Evolutionary conservation across 2,888 invertebrate species (phyloP).

Genomic region (Sinopyrophorus schimmeli): DNA sequence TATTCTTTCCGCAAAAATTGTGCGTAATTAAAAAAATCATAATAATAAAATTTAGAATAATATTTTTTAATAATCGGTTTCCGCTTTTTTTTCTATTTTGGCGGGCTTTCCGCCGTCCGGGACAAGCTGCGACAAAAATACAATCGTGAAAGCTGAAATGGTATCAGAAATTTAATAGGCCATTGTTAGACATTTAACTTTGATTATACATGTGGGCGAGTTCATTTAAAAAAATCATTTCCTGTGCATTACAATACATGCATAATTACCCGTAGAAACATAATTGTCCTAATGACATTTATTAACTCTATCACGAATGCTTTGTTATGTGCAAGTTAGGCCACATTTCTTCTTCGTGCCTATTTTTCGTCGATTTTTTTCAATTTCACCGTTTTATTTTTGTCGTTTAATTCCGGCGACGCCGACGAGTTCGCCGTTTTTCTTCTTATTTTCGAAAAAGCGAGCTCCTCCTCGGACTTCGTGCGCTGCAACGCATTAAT

Average conservation of each 20-base stretch:
- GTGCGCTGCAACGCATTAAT: slow-evolving; percentile 21
- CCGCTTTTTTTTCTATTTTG: slow-evolving; percentile 16
- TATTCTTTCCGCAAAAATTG: slow-evolving; percentile 21
- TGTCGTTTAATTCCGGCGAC: too few species aligned
- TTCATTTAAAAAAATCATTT: slow-evolving; percentile 57
- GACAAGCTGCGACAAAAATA: slow-evolving; percentile 35
- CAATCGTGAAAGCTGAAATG: slow-evolving; percentile 51
- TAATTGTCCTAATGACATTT: slow-evolving; percentile 57
- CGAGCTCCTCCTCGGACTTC: too few species aligned
- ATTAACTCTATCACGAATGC: slow-evolving; percentile 48
- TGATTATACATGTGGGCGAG: slow-evolving; percentile 57
- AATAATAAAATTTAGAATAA: too few species aligned
- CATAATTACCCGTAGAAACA: slow-evolving; percentile 57
- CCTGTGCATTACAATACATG: slow-evolving; percentile 55
- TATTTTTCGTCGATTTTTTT: too few species aligned
- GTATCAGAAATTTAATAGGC: slow-evolving; percentile 53
- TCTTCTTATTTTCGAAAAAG: too few species aligned
- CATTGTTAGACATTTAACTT: slow-evolving; percentile 57
- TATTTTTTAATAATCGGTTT: slow-evolving; percentile 25
- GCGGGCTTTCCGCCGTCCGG: slow-evolving; percentile 2
- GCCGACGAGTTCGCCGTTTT: too few species aligned
- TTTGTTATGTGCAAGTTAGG: slow-evolving; percentile 6
- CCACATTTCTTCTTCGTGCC: neutral
- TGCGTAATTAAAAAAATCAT: slow-evolving; percentile 25
- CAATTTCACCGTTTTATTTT: too few species aligned